phyloP scores from a whole-genome alignment of 1,140 invertebrate species.

The Trichogramma pretiosum region DNA sequence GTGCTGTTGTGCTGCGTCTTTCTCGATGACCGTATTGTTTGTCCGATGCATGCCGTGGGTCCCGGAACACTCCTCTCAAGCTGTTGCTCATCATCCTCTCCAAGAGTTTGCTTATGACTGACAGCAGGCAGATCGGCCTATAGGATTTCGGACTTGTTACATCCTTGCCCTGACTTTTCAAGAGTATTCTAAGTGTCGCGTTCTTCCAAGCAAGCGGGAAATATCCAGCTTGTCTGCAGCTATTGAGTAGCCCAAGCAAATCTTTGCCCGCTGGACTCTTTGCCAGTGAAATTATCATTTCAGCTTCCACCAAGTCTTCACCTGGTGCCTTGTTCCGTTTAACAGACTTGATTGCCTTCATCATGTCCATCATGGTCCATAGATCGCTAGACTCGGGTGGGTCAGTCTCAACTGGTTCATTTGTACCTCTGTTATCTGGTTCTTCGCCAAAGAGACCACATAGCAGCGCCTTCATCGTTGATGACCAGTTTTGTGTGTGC shows the following conservation, averaged over 20 bases:
- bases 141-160: not conserved
- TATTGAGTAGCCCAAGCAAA: not conserved
- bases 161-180: not conserved
- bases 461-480: not conserved
- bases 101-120: not conserved
- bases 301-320: not conserved
- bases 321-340: not conserved
- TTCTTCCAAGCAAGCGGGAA: not conserved
- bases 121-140: not conserved
- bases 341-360: not conserved
- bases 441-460: not conserved
- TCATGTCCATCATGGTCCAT: not conserved
- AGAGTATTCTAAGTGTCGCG: not conserved
- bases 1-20: not conserved
- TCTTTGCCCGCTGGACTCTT: not conserved
- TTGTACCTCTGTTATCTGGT: not conserved
- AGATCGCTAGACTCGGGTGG: not conserved
- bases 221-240: not conserved
- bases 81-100: not conserved
- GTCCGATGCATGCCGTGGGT: not conserved
- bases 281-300: not conserved
- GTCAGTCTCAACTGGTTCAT: not conserved
- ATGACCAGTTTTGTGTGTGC: not conserved
- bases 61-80: not conserved
- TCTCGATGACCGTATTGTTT: not conserved